Percentiles rank a stretch among this genome's conserved stretches.
These are phyloP conservation scores for Melanotaenia boesemani DNA, from an alignment of 2,797 vertebrate species.

Conservation along the genomic window DNA sequence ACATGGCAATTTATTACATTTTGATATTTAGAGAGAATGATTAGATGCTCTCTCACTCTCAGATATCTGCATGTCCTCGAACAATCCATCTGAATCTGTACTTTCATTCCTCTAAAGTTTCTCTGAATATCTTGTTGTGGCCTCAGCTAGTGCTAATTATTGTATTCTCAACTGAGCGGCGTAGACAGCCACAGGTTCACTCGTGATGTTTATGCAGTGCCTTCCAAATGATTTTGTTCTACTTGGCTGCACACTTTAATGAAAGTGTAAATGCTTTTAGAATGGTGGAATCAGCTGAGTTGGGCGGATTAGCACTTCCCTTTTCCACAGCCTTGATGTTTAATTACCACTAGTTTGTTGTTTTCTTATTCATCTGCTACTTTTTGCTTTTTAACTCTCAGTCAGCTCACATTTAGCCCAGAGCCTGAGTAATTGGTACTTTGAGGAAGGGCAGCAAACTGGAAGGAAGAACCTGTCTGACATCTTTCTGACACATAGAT, in stretches of 20 bases:
- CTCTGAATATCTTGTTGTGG: conserved; percentile 52
- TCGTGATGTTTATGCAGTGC: conserved; percentile 73
- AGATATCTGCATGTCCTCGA: conserved; percentile 15
- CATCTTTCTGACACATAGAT: conserved; percentile 37
- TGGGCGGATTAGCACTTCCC: conserved; percentile 79
- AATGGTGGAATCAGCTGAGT: conserved; percentile 81
- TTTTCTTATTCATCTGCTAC: conserved; percentile 75
- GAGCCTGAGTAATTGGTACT: conserved; percentile 58
- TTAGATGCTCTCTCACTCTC: conserved; percentile 8
- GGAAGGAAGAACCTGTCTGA: conserved; percentile 26
- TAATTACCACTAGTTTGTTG: conserved; percentile 84
- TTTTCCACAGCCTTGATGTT: conserved; percentile 81
- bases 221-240: conserved; percentile 83
- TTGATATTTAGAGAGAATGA: conserved; percentile 9
- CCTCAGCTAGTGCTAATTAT: conserved; percentile 71
- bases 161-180: conserved; percentile 64
- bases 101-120: conserved; percentile 22
- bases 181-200: conserved; percentile 74
- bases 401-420: conserved; percentile 61
- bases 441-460: conserved; percentile 25
- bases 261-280: conserved; percentile 86
- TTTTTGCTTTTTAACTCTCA: conserved; percentile 64
- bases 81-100: conserved; percentile 33
- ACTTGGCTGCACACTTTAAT: conserved; percentile 85
- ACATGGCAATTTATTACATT: background rate